phyloP scores from a whole-genome alignment of 30 jellyfish, hydroid and myxozoan genomes.

The Chrysaora quinquecirrha region DNA sequence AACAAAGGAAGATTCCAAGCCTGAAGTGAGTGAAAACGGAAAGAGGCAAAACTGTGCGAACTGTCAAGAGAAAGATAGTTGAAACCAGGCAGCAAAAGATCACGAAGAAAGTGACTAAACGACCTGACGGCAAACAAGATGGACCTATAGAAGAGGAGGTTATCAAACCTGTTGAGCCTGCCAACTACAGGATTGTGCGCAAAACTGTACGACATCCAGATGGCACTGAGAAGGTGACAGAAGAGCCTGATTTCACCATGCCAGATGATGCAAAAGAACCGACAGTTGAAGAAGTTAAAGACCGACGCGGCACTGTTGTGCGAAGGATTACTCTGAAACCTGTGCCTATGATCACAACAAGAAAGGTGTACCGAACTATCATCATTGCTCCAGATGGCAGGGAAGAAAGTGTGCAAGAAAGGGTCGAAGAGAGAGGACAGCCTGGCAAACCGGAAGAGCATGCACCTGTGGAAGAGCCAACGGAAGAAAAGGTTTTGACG shows the following conservation, averaged over 20 bases:
- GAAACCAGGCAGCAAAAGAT: not conserved
- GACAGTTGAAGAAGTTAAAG: not conserved
- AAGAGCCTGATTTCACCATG: not conserved
- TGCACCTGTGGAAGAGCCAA: not conserved
- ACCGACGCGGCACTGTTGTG: not conserved
- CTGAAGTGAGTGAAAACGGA: not conserved
- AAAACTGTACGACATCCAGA: not conserved
- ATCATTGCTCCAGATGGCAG: slow-evolving; percentile 1
- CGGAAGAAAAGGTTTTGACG: not conserved
- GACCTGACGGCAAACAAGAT: not conserved
- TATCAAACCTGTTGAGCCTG: not conserved
- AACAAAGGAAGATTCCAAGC: not conserved
- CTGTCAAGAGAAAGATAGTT: not conserved
- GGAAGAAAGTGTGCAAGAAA: not conserved
- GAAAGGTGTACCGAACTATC: not conserved
- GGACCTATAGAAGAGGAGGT: not conserved
- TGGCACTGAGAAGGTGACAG: not conserved
- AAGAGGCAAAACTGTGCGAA: not conserved
- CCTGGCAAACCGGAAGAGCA: not conserved
- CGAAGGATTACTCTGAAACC: not conserved
- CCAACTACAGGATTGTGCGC: not conserved
- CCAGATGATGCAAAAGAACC: slow-evolving; percentile 1
- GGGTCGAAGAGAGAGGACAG: not conserved
- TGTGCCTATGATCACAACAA: not conserved
- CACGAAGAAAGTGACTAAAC: not conserved